phyloP scores from a whole-genome alignment of 1,140 invertebrate genomes.

The Sycophaga agraensis region DNA sequence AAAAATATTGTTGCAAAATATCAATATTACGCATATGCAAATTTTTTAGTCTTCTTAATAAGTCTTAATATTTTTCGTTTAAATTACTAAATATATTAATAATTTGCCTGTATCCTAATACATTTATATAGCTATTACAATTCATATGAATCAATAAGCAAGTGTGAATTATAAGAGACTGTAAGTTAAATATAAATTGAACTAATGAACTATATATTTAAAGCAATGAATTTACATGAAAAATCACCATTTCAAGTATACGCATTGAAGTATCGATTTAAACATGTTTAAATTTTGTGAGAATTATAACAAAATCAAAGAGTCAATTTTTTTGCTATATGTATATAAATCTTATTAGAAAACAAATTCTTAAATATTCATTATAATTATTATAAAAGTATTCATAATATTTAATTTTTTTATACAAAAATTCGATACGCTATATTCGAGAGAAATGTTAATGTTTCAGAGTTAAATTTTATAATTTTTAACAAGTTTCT shows the following conservation, averaged over 20 bases:
- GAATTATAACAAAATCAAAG: neutral
- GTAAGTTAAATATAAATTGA: conserved; percentile 27
- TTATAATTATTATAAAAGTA: neutral
- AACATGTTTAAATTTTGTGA: neutral
- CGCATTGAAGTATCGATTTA: neutral
- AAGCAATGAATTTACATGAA: neutral
- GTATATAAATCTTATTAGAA: neutral
- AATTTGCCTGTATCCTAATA: no score
- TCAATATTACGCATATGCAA: neutral
- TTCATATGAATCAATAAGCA: neutral
- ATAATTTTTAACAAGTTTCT: neutral
- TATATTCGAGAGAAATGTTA: neutral
- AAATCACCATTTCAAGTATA: no score
- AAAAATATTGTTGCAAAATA: neutral
- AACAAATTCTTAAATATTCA: neutral
- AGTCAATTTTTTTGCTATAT: conserved; percentile 8
- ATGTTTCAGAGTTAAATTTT: neutral
- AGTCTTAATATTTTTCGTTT: no score
- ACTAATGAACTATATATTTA: neutral
- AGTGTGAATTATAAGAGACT: conserved; percentile 36
- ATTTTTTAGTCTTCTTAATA: no score
- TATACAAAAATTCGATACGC: neutral
- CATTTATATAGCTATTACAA: no score
- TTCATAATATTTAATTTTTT: neutral
- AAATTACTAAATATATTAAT: no score